Evolutionary conservation across 2,797 vertebrate species (phyloP).

Genomic region (Microctenopoma stevenorrisi): DNA sequence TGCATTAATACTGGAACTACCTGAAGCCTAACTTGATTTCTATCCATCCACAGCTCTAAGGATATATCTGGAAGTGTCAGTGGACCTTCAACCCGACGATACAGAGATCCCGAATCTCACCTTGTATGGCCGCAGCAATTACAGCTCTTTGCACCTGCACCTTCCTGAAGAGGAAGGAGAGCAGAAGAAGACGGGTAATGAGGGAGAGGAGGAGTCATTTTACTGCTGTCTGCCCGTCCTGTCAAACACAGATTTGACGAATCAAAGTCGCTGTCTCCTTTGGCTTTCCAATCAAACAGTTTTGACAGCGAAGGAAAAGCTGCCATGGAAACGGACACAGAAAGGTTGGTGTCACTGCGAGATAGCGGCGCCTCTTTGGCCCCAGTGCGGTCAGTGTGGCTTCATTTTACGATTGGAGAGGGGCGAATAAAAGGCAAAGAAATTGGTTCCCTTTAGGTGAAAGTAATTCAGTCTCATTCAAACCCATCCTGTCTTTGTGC

Average conservation of each 20-base stretch:
- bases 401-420: conserved; percentile 8
- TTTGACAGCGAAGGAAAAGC: conserved; percentile 45
- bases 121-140: conserved; percentile 52
- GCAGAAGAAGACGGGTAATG: conserved; percentile 7
- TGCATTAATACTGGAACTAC: neutral
- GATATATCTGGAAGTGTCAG: conserved; percentile 50
- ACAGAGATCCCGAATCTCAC: conserved; percentile 59
- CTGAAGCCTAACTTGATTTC: neutral
- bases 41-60: conserved; percentile 40
- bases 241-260: conserved; percentile 32
- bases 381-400: conserved; percentile 19
- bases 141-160: conserved; percentile 51
- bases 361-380: conserved; percentile 21
- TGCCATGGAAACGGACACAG: conserved; percentile 55
- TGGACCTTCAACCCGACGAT: conserved; percentile 51
- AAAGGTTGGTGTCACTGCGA: conserved; percentile 66
- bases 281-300: conserved; percentile 69
- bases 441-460: conserved; percentile 42
- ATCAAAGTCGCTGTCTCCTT: conserved; percentile 74
- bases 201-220: conserved; percentile 41
- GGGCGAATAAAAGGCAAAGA: conserved; percentile 17
- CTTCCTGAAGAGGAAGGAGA: conserved; percentile 38
- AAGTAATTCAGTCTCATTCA: conserved; percentile 39
- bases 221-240: conserved; percentile 65
- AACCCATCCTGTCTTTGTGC: conserved; percentile 18